These are phyloP conservation scores for Lemur catta DNA, from an alignment of 2,797 vertebrate genomes.

Conservation along the genomic window DNA sequence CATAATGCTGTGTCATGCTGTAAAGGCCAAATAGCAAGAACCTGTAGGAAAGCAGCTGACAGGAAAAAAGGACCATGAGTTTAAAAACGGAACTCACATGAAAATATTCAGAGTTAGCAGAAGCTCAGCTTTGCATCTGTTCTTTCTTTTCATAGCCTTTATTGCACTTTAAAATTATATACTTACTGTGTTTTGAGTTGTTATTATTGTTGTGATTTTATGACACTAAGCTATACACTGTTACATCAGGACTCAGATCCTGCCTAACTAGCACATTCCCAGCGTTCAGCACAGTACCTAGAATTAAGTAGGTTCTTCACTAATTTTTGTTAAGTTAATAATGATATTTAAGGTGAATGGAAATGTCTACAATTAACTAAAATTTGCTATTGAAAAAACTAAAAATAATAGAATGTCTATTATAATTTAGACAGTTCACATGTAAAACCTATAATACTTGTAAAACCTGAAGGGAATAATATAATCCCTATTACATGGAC, in stretches of 20 bases:
- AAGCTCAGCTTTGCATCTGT: neutral
- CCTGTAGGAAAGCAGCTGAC: neutral
- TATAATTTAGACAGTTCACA: neutral
- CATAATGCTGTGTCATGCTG: neutral
- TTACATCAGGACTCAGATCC: neutral
- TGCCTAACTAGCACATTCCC: neutral
- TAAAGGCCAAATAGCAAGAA: neutral
- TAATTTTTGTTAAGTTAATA: neutral
- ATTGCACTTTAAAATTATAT: neutral
- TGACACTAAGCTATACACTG: neutral
- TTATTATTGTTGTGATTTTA: neutral
- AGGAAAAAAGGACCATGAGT: neutral
- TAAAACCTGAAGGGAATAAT: neutral
- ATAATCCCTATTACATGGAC: neutral
- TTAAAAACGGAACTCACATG: neutral
- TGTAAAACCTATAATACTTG: neutral
- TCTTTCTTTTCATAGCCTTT: neutral
- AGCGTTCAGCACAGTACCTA: neutral
- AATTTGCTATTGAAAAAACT: neutral
- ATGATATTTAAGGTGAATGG: neutral
- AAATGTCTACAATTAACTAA: neutral
- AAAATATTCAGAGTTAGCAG: neutral
- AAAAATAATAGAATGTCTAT: neutral
- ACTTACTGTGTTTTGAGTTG: neutral
- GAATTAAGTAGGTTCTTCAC: neutral